Percentiles rank a stretch among this genome's conserved stretches.
phyloP scores from a whole-genome alignment of 1,140 invertebrate species.

The Trypoxylus dichotomus region DNA sequence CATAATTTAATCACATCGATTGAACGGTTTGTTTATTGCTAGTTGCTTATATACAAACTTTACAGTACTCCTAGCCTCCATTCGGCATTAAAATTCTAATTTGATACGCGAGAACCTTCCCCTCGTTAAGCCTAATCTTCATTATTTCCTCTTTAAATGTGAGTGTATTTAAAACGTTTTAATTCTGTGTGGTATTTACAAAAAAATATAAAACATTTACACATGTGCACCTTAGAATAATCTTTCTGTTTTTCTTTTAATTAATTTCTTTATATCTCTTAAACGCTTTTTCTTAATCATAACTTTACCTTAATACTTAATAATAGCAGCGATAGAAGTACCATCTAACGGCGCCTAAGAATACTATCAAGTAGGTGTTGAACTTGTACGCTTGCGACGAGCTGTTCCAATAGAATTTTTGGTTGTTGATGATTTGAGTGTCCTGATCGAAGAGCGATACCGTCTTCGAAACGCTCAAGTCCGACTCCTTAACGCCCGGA shows the following conservation, averaged over 20 bases:
- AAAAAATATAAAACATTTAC: conserved; percentile 8
- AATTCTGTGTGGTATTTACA: neutral
- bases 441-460: neutral
- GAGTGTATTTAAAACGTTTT: neutral
- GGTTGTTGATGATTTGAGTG: conserved; percentile 7
- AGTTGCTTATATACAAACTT: no score
- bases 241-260: neutral
- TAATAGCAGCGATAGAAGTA: neutral
- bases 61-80: no score
- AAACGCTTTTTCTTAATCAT: neutral
- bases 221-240: neutral
- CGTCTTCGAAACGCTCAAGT: neutral
- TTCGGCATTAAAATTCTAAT: no score
- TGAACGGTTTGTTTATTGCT: no score
- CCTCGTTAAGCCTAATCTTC: no score
- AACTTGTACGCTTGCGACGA: neutral
- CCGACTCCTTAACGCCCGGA: neutral
- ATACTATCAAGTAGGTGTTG: conserved; percentile 1
- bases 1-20: no score
- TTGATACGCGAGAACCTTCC: no score
- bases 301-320: neutral
- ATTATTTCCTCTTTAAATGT: neutral
- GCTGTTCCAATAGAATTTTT: neutral
- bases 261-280: neutral
- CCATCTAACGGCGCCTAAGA: conserved; percentile 6